A percentile compares a stretch with the other conserved stretches of the same genome.
Conservation (phyloP, 2,888 invertebrate species). For the Leucophenga maculata region DNA sequence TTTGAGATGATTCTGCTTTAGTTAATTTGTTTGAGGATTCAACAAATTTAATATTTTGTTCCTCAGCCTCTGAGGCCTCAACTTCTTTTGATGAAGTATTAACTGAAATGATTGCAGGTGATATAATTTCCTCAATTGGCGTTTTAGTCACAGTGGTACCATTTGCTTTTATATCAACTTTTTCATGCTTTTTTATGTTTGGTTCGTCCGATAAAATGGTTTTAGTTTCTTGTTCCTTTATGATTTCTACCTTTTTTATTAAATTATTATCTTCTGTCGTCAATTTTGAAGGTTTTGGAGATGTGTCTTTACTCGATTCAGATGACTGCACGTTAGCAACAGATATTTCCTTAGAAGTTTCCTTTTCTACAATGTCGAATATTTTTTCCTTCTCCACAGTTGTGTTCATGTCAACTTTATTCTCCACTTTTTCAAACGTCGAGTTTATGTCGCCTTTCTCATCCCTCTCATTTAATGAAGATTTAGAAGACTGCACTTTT, state of each 20-base stretch:
- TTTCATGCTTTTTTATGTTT: background rate
- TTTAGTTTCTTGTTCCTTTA: background rate
- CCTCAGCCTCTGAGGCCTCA: too few relatives aligned
- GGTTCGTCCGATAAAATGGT: background rate
- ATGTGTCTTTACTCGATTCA: too few relatives aligned
- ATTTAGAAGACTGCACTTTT: background rate
- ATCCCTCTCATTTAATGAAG: background rate
- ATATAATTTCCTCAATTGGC: background rate
- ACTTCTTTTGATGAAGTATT: too few relatives aligned
- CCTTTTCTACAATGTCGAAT: background rate
- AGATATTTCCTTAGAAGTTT: too few relatives aligned
- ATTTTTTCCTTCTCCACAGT: slow-evolving; percentile 19
- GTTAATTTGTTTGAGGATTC: too few relatives aligned
- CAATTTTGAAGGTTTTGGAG: too few relatives aligned
- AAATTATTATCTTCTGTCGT: background rate
- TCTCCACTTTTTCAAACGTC: background rate
- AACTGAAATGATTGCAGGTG: background rate
- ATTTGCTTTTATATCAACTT: too few relatives aligned
- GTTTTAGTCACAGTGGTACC: background rate
- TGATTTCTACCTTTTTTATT: background rate
- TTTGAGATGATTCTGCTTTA: too few relatives aligned
- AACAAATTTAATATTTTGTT: too few relatives aligned
- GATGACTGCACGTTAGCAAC: too few relatives aligned
- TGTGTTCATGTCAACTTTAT: background rate
- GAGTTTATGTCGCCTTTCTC: background rate